Percentiles rank a stretch among this genome's conserved stretches.
phyloP scores from a whole-genome alignment of 2,888 invertebrate genomes.

The Monoplex corrugatus region DNA sequence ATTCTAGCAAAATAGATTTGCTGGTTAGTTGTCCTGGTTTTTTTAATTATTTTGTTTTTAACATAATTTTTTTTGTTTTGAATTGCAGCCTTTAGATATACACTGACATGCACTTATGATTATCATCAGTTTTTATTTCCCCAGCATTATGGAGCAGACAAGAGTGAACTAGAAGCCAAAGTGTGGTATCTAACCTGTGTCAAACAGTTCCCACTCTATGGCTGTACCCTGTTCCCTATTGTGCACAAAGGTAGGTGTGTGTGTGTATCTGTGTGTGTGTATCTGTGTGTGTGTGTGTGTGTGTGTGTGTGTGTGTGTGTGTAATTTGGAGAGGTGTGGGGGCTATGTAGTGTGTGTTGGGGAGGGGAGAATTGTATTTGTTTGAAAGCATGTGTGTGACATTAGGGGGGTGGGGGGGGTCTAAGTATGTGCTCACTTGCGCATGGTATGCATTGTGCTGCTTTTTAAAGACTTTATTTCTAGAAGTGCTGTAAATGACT shows the following conservation, averaged over 20 bases:
- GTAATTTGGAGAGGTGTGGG: too few relatives aligned
- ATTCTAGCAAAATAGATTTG: too few relatives aligned
- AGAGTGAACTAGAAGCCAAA: constrained; percentile 94
- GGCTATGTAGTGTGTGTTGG: neutral
- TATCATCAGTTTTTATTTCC: constrained; percentile 48
- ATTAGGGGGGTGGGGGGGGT: too few relatives aligned
- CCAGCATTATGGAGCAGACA: constrained; percentile 91
- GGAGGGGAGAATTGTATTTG: neutral
- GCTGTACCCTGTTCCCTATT: constrained; percentile 92
- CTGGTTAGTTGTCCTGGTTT: too few relatives aligned
- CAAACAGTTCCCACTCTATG: constrained; percentile 97
- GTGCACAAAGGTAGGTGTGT: constrained; percentile 88
- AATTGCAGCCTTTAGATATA: neutral
- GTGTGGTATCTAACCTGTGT: constrained; percentile 96
- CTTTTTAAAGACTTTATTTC: neutral
- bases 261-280: neutral
- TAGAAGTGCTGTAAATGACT: too few relatives aligned
- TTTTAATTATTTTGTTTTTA: neutral
- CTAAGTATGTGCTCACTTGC: too few relatives aligned
- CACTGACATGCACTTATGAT: constrained; percentile 91
- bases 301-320: neutral
- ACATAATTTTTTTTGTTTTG: neutral
- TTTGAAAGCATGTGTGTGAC: too few relatives aligned
- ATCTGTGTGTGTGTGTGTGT: neutral
- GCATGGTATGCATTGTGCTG: neutral